Evolutionary conservation across 2,113 vertebrate genomes (phyloP).

Genomic region (Salvelinus sp.): DNA sequence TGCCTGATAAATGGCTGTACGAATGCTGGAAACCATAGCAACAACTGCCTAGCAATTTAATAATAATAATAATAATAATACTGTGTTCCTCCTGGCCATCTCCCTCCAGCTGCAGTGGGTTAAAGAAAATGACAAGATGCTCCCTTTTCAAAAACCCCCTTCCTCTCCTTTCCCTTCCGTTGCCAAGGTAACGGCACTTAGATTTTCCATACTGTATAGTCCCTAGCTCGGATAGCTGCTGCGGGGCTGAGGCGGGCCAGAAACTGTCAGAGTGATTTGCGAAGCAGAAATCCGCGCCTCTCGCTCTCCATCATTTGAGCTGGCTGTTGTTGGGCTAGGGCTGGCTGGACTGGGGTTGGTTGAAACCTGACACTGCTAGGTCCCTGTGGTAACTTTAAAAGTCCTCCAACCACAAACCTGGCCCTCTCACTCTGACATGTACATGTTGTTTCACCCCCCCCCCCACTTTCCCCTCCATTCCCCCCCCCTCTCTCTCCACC

Average conservation of each 20-base stretch:
- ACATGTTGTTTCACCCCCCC: constrained; percentile 48
- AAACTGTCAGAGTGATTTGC: constrained; percentile 83
- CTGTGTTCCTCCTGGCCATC: constrained; percentile 69
- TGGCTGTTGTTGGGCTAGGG: constrained; percentile 66
- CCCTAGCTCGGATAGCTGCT: no score
- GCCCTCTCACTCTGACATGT: constrained; percentile 22
- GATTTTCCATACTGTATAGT: constrained; percentile 71
- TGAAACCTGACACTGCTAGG: constrained; percentile 60
- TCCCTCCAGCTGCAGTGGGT: constrained; percentile 99
- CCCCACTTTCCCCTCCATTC: constrained; percentile 2
- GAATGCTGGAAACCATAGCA: constrained; percentile 95
- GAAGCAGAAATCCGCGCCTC: constrained; percentile 35
- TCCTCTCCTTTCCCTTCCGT: constrained; percentile 80
- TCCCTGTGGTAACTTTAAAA: constrained; percentile 54
- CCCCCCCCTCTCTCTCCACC: neutral
- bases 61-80: constrained; percentile 77
- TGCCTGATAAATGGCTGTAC: constrained; percentile 83
- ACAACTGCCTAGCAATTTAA: constrained; percentile 88
- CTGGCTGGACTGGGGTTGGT: constrained; percentile 39
- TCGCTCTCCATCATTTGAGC: constrained; percentile 68
- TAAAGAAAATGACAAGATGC: constrained; percentile 99
- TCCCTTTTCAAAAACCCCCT: constrained; percentile 88
- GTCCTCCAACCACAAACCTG: constrained; percentile 48
- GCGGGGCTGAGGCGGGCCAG: constrained; percentile 68
- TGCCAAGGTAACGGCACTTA: constrained; percentile 86